Conservation (phyloP, 2,888 invertebrate genomes). For the Trissoscelio sp. region DNA sequence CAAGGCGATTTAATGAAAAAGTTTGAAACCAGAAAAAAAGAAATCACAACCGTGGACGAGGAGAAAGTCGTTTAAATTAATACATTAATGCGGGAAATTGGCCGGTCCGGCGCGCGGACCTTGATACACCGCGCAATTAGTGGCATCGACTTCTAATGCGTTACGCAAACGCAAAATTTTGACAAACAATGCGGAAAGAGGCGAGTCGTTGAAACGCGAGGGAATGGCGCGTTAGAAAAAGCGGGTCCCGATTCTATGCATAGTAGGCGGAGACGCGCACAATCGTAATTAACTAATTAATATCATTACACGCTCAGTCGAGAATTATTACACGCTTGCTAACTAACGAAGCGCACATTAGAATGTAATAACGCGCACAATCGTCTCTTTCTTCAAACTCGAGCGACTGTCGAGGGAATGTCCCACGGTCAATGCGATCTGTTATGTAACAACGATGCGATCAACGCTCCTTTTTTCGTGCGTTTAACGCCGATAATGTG, state of each 20-base stretch:
- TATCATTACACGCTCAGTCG: slow-evolving; percentile 61
- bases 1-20: slow-evolving; percentile 43
- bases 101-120: slow-evolving; percentile 6
- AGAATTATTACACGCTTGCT: slow-evolving; percentile 52
- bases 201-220: slow-evolving; percentile 21
- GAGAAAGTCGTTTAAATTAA: slow-evolving; percentile 57
- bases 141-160: no score
- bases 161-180: slow-evolving; percentile 17
- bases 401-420: slow-evolving; percentile 38
- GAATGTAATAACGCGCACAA: slow-evolving; percentile 38
- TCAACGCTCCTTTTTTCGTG: neutral
- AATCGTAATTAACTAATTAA: slow-evolving; percentile 67
- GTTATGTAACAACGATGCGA: slow-evolving; percentile 44
- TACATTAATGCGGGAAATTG: slow-evolving; percentile 56
- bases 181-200: slow-evolving; percentile 18
- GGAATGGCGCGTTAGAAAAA: slow-evolving; percentile 27
- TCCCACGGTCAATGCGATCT: slow-evolving; percentile 58
- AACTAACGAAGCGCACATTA: slow-evolving; percentile 53
- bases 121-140: no score
- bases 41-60: slow-evolving; percentile 47
- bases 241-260: slow-evolving; percentile 35
- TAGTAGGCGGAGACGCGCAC: slow-evolving; percentile 24
- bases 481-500: slow-evolving; percentile 38
- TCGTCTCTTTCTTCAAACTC: slow-evolving; percentile 44
- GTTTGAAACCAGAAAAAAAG: slow-evolving; percentile 47